These are phyloP conservation scores for Poecilia picta DNA, from an alignment of 2,797 vertebrate genomes.

Conservation along the genomic window DNA sequence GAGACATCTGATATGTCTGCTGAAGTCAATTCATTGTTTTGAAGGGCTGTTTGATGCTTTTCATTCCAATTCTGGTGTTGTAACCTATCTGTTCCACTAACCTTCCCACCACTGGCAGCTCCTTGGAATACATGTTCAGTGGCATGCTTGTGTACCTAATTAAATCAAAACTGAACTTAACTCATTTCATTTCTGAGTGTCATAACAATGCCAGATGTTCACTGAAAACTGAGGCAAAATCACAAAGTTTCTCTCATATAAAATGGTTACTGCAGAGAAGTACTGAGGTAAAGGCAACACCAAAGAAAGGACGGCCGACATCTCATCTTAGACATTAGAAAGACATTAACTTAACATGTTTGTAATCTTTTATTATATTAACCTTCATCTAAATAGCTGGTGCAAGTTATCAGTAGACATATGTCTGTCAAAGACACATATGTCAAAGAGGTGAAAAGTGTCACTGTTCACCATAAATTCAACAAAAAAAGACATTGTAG, in stretches of 20 bases:
- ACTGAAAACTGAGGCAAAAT: background rate
- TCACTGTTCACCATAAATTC: constrained; percentile 88
- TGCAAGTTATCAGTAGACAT: constrained; percentile 88
- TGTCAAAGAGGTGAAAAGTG: constrained; percentile 90
- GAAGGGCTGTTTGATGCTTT: background rate
- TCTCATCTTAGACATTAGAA: constrained; percentile 8
- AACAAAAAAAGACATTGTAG: constrained; percentile 98
- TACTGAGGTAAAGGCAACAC: background rate
- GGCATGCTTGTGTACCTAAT: background rate
- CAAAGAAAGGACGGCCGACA: background rate
- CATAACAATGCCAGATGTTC: no score
- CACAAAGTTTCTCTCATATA: background rate
- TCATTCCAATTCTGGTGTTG: background rate
- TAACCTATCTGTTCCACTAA: background rate
- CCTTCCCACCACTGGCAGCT: background rate
- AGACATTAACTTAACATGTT: constrained; percentile 13
- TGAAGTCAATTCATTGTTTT: background rate
- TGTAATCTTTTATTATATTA: constrained; percentile 85
- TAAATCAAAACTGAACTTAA: background rate
- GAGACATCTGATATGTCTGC: background rate
- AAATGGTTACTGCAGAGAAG: background rate
- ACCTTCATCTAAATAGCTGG: constrained; percentile 89
- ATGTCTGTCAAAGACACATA: no score
- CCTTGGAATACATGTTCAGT: background rate
- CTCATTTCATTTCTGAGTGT: background rate